A percentile compares a stretch with the other conserved stretches of the same genome.
Conservation (phyloP, 2,113 vertebrate species). For the Podocnemis expansa region DNA sequence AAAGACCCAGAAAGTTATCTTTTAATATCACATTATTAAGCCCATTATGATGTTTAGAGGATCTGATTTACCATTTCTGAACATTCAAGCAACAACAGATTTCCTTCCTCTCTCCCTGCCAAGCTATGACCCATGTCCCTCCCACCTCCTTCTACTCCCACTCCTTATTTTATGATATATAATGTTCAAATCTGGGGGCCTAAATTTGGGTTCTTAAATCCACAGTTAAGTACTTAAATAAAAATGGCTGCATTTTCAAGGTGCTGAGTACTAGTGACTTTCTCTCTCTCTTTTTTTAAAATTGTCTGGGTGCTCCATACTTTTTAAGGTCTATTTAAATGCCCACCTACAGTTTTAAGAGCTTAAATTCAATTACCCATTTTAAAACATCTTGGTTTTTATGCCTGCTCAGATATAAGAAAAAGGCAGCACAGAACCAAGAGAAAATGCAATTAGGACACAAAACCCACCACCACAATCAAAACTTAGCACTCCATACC, state of each 20-base stretch:
- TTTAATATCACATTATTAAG: too few relatives aligned
- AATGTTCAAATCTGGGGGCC: not conserved
- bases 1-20: not conserved
- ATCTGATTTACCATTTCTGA: not conserved
- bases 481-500: constrained; percentile 8
- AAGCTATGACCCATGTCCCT: constrained; percentile 3
- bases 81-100: not conserved
- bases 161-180: constrained; percentile 1
- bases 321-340: not conserved
- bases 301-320: not conserved
- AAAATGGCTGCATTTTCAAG: not conserved
- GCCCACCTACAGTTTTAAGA: not conserved
- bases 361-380: not conserved
- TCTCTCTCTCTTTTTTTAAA: not conserved
- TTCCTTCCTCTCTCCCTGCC: not conserved
- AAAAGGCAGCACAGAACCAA: not conserved
- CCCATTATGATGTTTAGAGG: not conserved
- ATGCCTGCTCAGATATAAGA: not conserved
- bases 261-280: not conserved
- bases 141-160: constrained; percentile 25
- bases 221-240: not conserved
- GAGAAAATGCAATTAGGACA: constrained; percentile 6
- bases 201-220: not conserved
- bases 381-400: not conserved
- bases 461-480: constrained; percentile 12